phyloP scores from a whole-genome alignment of 2,797 vertebrate species.

The Anabacerthia variegaticeps region DNA sequence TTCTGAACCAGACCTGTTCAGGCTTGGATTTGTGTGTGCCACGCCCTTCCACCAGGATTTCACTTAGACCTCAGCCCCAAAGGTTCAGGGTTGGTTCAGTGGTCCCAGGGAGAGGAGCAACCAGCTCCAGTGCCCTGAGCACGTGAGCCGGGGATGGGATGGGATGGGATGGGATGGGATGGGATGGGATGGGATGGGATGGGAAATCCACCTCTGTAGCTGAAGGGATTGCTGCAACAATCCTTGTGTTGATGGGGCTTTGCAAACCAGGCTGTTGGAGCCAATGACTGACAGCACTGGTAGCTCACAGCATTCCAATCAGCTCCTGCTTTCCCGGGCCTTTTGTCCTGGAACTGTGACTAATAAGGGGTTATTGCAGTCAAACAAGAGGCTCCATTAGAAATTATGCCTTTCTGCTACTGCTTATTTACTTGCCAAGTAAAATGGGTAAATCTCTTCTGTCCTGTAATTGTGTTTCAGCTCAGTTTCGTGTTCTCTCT shows the following conservation, averaged over 20 bases:
- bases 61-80: background rate
- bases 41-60: accelerated
- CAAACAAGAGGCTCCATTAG: background rate
- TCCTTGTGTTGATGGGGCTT: constrained; percentile 50
- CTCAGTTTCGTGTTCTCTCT: background rate
- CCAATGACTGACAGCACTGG: background rate
- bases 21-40: background rate
- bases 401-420: background rate
- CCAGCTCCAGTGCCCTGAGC: too few relatives aligned
- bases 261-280: constrained; percentile 20
- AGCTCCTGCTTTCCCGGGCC: background rate
- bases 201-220: constrained; percentile 42
- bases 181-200: background rate
- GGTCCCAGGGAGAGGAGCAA: background rate
- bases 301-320: background rate
- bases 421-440: background rate
- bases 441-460: background rate
- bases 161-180: background rate
- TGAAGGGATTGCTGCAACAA: constrained; percentile 40
- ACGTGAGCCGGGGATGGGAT: background rate
- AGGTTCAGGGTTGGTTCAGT: background rate
- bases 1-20: background rate
- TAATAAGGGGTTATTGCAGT: background rate
- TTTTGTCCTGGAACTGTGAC: background rate
- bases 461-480: background rate